Percentiles rank a stretch among this genome's conserved stretches.
phyloP scores from a whole-genome alignment of 2,888 invertebrate species.

The Oasisia sp. region DNA sequence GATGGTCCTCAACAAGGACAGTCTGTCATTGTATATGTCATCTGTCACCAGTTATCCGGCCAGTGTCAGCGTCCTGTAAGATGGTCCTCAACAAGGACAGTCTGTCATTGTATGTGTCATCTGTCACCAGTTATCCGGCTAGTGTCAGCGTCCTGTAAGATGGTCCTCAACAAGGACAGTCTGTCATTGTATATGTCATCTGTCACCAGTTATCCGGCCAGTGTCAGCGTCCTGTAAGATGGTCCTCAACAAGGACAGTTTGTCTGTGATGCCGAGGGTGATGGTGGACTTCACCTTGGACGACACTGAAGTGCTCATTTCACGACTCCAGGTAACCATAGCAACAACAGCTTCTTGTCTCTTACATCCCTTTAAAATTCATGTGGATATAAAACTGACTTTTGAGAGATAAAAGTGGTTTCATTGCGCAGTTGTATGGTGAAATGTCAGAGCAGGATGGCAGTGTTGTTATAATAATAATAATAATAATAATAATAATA shows the following conservation, averaged over 20 bases:
- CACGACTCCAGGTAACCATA: constrained; percentile 71
- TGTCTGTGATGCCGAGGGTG: constrained; percentile 55
- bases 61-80: no score
- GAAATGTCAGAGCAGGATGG: background rate
- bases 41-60: constrained; percentile 58
- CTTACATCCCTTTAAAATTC: no score
- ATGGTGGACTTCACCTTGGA: constrained; percentile 62
- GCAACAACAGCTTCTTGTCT: background rate
- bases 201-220: constrained; percentile 77
- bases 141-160: constrained; percentile 79
- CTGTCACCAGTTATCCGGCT: constrained; percentile 77
- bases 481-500: no score
- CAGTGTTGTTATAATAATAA: background rate
- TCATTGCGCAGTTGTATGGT: background rate
- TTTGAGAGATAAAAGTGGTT: background rate
- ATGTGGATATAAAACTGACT: no score
- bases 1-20: no score
- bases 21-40: no score
- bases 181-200: background rate
- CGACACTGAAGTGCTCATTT: constrained; percentile 80
- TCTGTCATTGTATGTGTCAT: background rate
- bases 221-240: constrained; percentile 82
- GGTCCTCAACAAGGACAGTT: constrained; percentile 76
- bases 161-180: no score
- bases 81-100: no score